Base-by-base conservation (phyloP, 2,113 vertebrate species). In the Dermatemys mawii region DNA sequence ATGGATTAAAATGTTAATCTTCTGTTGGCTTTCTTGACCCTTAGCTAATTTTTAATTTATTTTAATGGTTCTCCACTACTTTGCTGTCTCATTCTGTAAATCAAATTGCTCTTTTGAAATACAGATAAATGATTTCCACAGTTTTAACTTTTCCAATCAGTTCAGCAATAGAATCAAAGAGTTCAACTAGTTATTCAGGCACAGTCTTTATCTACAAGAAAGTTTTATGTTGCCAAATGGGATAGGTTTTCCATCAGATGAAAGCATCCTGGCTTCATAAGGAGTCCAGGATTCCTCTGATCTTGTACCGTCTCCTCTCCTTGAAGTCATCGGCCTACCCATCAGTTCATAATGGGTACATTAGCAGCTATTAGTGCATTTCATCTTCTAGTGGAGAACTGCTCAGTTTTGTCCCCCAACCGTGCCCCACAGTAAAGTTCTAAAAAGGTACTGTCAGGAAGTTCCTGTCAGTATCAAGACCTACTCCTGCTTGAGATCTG, bases 1-100 rank as follows among this genome's bases (percentile, higher is more conserved):
- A 83, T 93, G 84, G 96, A 92, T 97, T 87, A 93, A 94, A 97
- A 93, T 82, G 60, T 92, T 87, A 60, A 87, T 95, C 90, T 94
- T 92, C 78, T 46, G 50, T 84, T 92, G 83, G 86, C 79, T 79
- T 81, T 95, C 75, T 90, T 96, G 94, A 96, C 88, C 89, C 85
- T 86, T 24, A 57, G 75, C 83, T 89, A 90, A 32, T 90, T 89
- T 94, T 91, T 84, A 89, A 94, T 84, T 81, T 78, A 73, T 88
- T 96, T 96, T 93, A 81, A 81, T 86, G 89, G 92, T 93, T 96
- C 93, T 94, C 27, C 53, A 78, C 75, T 91, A 50, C 93, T 75
- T 78, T 90, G 87, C 84, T 90, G 88, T 93, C 88, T 94, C 78
- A 44, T 95, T 93, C 84, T 94, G 88, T 93, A 94, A 94, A 93